These are phyloP conservation scores for Hydrolagus colliei DNA, from an alignment of 2,797 vertebrate genomes.

Conservation along the genomic window DNA sequence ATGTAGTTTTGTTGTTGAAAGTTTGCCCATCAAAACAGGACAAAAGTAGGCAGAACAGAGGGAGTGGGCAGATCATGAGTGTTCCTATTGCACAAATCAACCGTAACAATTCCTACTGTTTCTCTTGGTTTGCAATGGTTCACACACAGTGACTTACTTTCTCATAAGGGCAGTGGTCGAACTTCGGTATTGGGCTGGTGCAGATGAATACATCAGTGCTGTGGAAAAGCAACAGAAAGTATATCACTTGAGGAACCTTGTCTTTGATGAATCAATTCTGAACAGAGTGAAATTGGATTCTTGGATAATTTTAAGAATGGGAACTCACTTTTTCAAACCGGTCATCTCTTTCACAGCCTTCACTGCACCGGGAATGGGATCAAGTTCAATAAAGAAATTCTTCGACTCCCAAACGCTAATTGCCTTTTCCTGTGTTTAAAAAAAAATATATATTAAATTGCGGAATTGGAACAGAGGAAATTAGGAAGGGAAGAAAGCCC, in stretches of 20 bases:
- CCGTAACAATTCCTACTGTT: not conserved
- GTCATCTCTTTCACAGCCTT: slow-evolving; percentile 87
- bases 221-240: slow-evolving; percentile 33
- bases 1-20: not conserved
- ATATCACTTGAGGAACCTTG: not conserved
- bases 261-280: not conserved
- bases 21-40: too few species aligned
- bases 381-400: slow-evolving; percentile 83
- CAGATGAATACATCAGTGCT: slow-evolving; percentile 96
- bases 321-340: slow-evolving; percentile 73
- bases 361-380: slow-evolving; percentile 81
- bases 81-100: not conserved
- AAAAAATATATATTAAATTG: not conserved
- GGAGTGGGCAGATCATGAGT: too few species aligned
- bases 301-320: not conserved
- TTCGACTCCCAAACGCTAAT: slow-evolving; percentile 92
- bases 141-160: slow-evolving; percentile 64
- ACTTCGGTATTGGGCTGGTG: slow-evolving; percentile 85
- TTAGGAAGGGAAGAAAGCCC: not conserved
- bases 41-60: too few species aligned
- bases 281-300: not conserved
- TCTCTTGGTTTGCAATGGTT: not conserved
- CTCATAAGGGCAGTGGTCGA: slow-evolving; percentile 78
- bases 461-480: too few species aligned
- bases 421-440: slow-evolving; percentile 71